A percentile compares a stretch with the other conserved stretches of the same genome.
phyloP scores from a whole-genome alignment of 2,888 invertebrate genomes.

The Dicycla oo region DNA sequence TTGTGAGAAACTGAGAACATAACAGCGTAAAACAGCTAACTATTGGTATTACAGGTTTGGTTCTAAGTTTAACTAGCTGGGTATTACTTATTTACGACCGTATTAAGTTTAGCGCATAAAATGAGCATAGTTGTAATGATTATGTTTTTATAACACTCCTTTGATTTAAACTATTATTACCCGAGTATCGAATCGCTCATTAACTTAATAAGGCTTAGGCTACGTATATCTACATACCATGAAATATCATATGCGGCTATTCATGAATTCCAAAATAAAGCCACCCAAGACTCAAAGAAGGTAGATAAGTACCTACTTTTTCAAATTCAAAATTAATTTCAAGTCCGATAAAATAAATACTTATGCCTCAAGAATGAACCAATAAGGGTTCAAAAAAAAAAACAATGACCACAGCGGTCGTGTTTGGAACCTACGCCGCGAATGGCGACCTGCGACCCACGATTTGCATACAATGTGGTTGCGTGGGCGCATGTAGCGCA shows the following conservation, averaged over 20 bases:
- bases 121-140: conserved; percentile 4
- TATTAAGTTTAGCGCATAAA: conserved; percentile 6
- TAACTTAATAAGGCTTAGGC: neutral
- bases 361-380: conserved; percentile 63
- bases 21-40: conserved; percentile 8
- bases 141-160: neutral
- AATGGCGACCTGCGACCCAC: conserved; percentile 88
- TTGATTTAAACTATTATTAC: neutral
- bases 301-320: neutral
- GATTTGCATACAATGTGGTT: conserved; percentile 88
- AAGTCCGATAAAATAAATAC: conserved; percentile 57
- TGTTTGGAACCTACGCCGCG: conserved; percentile 56
- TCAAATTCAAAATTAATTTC: conserved; percentile 47
- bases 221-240: neutral
- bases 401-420: conserved; percentile 61
- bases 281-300: conserved; percentile 17
- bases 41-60: neutral
- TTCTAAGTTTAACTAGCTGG: conserved; percentile 2
- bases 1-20: neutral
- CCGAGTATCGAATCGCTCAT: neutral
- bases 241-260: neutral
- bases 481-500: conserved; percentile 84
- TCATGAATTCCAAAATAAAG: conserved; percentile 7
- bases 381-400: conserved; percentile 71
- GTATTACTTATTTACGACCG: conserved; percentile 28